These are phyloP conservation scores for Drosophila histrio DNA, from an alignment of 2,888 invertebrate genomes.

Conservation along the genomic window DNA sequence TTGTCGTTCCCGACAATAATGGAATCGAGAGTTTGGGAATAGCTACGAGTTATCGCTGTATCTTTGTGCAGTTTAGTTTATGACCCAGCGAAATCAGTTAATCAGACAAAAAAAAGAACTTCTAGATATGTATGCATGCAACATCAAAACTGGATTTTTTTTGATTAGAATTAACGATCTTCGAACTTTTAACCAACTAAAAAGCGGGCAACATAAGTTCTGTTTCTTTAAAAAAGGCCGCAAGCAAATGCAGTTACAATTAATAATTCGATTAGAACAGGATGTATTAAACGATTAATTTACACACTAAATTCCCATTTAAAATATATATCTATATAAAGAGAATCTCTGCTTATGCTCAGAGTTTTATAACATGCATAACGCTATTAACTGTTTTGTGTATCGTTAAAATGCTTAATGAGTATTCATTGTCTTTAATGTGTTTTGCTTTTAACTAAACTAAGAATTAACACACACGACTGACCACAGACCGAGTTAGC, in stretches of 20 bases:
- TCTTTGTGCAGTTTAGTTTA: conserved; percentile 15
- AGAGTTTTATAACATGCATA: conserved; percentile 24
- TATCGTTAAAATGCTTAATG: conserved; percentile 55
- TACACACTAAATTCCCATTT: background rate
- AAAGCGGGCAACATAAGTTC: background rate
- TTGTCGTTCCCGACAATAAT: conserved; percentile 7
- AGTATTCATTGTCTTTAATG: conserved; percentile 41
- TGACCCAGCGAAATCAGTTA: background rate
- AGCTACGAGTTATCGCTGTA: conserved; percentile 2
- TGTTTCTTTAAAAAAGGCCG: background rate
- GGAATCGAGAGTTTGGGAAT: conserved; percentile 5
- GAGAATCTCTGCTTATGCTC: conserved; percentile 17
- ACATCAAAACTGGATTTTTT: conserved; percentile 9
- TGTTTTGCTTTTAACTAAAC: conserved; percentile 38
- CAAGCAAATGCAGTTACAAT: conserved; percentile 4
- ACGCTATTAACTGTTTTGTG: conserved; percentile 37
- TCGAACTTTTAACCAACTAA: background rate
- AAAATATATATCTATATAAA: background rate
- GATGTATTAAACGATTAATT: conserved; percentile 1
- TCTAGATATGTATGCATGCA: conserved; percentile 1
- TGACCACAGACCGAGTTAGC: conserved; percentile 9
- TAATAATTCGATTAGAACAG: conserved; percentile 3
- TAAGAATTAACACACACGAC: conserved; percentile 36
- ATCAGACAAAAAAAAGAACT: background rate
- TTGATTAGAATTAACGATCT: conserved; percentile 1